phyloP scores from a whole-genome alignment of 2,797 vertebrate species.

The Manis javanica region DNA sequence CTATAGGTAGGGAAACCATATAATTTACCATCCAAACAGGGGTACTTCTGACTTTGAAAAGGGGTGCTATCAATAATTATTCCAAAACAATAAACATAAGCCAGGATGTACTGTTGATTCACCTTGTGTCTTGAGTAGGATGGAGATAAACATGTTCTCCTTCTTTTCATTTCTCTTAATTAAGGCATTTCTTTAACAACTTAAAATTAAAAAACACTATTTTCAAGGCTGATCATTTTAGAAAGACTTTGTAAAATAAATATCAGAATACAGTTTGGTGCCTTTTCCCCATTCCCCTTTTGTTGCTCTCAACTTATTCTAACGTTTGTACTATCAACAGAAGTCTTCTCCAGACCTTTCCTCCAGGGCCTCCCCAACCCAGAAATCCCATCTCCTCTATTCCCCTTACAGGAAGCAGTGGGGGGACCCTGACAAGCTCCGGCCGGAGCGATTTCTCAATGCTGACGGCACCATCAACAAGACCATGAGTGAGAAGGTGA shows the following conservation, averaged over 20 bases:
- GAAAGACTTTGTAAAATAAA: neutral
- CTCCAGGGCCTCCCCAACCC: neutral
- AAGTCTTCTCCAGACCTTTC: neutral
- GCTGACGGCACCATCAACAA: constrained; percentile 88
- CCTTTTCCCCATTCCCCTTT: neutral
- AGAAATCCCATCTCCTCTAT: neutral
- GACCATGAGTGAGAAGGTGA: constrained; percentile 88
- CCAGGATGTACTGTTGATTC: neutral
- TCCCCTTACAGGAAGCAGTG: constrained; percentile 87
- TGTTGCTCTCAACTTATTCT: neutral
- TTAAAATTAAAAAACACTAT: neutral
- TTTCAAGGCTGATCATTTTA: neutral
- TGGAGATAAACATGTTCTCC: neutral
- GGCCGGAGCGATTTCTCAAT: constrained; percentile 92
- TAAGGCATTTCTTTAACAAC: neutral
- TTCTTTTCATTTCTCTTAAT: neutral
- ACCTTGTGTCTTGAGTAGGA: neutral
- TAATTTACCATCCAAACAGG: neutral
- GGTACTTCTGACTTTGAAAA: neutral
- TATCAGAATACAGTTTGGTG: neutral
- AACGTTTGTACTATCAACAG: neutral
- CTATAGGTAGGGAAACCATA: neutral
- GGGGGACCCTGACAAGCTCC: constrained; percentile 91
- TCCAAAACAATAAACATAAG: neutral
- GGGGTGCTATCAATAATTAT: neutral